A percentile compares a stretch with the other conserved stretches of the same genome.
Evolutionary conservation across 2,797 vertebrate genomes (phyloP).

Genomic region (Scleropages formosus): DNA sequence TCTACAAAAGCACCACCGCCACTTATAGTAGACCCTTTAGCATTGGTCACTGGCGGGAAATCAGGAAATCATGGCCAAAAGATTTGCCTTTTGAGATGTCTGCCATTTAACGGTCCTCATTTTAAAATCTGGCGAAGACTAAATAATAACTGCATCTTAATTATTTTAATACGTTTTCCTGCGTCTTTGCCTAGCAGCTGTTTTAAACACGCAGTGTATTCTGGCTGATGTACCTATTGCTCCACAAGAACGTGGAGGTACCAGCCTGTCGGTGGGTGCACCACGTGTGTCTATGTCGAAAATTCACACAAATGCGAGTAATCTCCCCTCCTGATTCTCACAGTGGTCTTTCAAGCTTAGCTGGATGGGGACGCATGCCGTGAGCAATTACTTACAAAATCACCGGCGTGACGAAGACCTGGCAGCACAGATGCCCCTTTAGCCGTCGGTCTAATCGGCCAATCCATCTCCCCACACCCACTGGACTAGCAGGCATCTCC

Average conservation of each 20-base stretch:
- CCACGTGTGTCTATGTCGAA: neutral
- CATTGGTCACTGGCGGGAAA: neutral
- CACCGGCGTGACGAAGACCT: conserved; percentile 10
- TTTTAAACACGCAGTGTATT: neutral
- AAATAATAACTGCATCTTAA: neutral
- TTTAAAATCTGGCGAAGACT: neutral
- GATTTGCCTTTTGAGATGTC: neutral
- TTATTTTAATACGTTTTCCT: neutral
- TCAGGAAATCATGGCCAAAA: neutral
- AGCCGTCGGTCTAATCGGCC: conserved; percentile 5
- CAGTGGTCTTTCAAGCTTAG: neutral
- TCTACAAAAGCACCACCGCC: neutral
- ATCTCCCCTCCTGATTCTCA: neutral
- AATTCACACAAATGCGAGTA: neutral
- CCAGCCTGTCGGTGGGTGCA: neutral
- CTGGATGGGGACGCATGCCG: conserved; percentile 1
- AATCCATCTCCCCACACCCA: neutral
- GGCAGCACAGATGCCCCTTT: neutral
- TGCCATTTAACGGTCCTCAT: neutral
- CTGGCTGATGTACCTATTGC: neutral
- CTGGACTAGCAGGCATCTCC: neutral
- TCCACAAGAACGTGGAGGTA: neutral
- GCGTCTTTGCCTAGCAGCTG: neutral
- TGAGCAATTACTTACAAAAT: conserved; percentile 30
- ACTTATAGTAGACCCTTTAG: neutral